Evolutionary conservation across 2,113 vertebrate genomes (phyloP).

Genomic region (Microtus montanus): DNA sequence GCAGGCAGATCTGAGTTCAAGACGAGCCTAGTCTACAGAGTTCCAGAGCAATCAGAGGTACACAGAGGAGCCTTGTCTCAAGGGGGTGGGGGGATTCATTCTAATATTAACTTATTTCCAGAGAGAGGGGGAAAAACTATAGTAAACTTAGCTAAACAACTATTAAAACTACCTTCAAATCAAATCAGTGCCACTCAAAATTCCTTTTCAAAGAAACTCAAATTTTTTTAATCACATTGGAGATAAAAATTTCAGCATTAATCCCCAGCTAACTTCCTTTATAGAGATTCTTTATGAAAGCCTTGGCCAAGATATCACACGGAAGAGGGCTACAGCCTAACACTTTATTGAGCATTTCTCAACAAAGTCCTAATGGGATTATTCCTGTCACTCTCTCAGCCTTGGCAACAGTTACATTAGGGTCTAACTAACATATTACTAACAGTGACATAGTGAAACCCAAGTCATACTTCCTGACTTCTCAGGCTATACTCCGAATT

Average conservation of each 20-base stretch:
- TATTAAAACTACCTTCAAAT: constrained; percentile 5
- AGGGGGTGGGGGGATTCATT: not conserved
- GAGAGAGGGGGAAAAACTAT: not conserved
- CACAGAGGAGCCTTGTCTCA: not conserved
- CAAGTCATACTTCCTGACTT: not conserved
- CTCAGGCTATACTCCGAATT: constrained; percentile 16
- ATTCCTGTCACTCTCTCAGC: not conserved
- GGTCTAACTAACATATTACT: not conserved
- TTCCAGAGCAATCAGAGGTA: not conserved
- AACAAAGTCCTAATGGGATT: not conserved
- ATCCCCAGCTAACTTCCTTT: not conserved
- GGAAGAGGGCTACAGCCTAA: not conserved
- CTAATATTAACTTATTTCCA: not conserved
- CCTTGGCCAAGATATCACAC: not conserved
- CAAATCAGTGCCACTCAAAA: not conserved
- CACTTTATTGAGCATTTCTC: not conserved
- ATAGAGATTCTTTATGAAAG: not conserved
- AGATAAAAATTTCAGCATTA: not conserved
- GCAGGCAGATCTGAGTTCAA: not conserved
- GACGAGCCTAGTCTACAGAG: not conserved
- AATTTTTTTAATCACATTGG: not conserved
- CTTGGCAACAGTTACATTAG: not conserved
- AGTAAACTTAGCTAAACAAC: constrained; percentile 27
- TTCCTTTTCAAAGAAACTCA: not conserved
- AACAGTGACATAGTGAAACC: not conserved